A percentile compares a stretch with the other conserved stretches of the same genome.
These are phyloP conservation scores for Tribolium freemani DNA, from an alignment of 2,888 invertebrate species.

Conservation along the genomic window DNA sequence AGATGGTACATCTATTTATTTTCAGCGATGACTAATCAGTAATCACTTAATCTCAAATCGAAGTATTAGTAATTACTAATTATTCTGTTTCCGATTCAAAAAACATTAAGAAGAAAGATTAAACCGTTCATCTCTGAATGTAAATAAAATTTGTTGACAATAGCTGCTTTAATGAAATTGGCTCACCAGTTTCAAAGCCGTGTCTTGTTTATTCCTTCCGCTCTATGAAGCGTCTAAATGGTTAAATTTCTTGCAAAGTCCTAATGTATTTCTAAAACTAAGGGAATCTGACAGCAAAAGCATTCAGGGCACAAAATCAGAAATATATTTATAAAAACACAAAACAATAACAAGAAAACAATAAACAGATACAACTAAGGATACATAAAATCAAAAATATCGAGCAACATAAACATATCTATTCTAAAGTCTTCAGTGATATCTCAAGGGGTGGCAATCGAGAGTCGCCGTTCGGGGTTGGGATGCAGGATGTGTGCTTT, in stretches of 20 bases:
- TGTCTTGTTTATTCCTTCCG: too few species aligned
- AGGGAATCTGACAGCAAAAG: background rate
- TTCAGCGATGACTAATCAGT: too few species aligned
- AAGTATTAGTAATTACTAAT: too few species aligned
- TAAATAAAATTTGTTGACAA: background rate
- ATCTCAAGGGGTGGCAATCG: constrained; percentile 60
- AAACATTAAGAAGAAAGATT: too few species aligned
- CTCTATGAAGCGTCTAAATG: too few species aligned
- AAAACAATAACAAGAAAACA: background rate
- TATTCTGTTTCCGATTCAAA: too few species aligned
- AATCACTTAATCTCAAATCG: too few species aligned
- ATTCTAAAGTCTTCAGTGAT: constrained; percentile 60
- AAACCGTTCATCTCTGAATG: background rate
- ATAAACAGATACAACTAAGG: background rate
- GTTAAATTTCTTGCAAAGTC: too few species aligned
- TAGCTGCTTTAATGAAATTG: background rate
- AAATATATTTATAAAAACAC: background rate
- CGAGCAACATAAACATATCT: constrained; percentile 16
- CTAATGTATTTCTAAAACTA: too few species aligned
- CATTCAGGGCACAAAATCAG: background rate
- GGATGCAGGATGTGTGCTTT: constrained; percentile 43
- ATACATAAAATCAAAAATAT: background rate
- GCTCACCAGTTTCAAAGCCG: too few species aligned
- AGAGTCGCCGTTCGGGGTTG: constrained; percentile 63
- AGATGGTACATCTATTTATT: too few species aligned